phyloP scores from a whole-genome alignment of 64 coral and sea anemone genomes.

The Anthopleura sola region DNA sequence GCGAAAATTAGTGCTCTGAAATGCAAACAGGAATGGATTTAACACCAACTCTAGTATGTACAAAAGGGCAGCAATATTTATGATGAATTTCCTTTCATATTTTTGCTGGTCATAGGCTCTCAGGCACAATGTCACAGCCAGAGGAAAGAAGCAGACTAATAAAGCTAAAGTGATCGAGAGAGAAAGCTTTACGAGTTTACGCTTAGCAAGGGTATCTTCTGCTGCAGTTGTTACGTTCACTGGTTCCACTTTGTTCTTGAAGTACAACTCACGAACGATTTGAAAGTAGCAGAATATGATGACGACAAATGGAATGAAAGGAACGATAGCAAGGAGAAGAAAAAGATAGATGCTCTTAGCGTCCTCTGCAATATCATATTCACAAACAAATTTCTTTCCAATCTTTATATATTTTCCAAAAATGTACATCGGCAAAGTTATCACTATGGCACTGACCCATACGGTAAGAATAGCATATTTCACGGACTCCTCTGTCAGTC shows the following conservation, averaged over 20 bases:
- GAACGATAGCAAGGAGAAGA: neutral
- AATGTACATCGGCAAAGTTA: neutral
- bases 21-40: constrained; percentile 29
- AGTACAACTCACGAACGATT: constrained; percentile 25
- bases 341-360: no score
- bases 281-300: constrained; percentile 18
- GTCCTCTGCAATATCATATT: neutral
- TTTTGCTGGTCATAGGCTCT: neutral
- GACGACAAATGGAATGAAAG: constrained; percentile 10
- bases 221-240: neutral
- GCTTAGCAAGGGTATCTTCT: neutral
- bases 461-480: neutral
- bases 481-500: neutral
- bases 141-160: neutral
- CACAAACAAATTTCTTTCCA: neutral
- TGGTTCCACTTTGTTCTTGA: constrained; percentile 7
- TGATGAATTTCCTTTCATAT: neutral
- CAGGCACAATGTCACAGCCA: neutral
- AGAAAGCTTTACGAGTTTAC: neutral
- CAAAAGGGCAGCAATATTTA: neutral
- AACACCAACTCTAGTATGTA: neutral
- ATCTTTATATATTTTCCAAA: neutral
- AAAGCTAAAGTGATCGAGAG: neutral
- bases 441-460: neutral
- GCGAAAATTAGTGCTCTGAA: constrained; percentile 31